Conservation (phyloP, 2,888 invertebrate species). For the Drosophila heteroneura region DNA sequence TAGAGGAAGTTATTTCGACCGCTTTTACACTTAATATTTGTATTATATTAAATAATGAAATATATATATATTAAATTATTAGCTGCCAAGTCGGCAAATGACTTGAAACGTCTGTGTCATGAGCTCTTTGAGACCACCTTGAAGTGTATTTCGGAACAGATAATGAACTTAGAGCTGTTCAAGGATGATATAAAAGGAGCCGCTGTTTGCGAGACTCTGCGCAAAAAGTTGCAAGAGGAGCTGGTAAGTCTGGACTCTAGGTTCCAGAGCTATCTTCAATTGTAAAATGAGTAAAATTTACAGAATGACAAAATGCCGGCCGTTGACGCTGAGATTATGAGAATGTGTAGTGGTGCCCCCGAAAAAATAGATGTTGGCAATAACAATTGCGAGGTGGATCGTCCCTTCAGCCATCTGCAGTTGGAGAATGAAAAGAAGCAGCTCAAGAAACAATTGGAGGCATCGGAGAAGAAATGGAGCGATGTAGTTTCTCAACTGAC, state of each 20-base stretch:
- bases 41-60: background rate
- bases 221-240: background rate
- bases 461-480: background rate
- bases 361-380: background rate
- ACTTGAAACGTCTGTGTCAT: background rate
- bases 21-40: background rate
- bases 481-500: background rate
- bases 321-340: conserved; percentile 3
- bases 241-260: background rate
- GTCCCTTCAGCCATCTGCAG: no score
- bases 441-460: background rate
- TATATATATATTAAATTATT: no score
- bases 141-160: background rate
- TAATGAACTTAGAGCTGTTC: background rate
- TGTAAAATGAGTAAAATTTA: background rate
- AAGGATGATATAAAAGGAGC: no score
- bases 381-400: background rate
- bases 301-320: background rate
- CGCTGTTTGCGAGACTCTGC: background rate
- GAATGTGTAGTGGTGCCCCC: background rate
- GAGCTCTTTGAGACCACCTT: background rate
- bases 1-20: background rate
- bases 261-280: background rate
- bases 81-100: conserved; percentile 1
- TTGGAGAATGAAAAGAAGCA: background rate